Evolutionary conservation across 1,140 invertebrate species (phyloP).

Genomic region (Vollenhovia emeryi): DNA sequence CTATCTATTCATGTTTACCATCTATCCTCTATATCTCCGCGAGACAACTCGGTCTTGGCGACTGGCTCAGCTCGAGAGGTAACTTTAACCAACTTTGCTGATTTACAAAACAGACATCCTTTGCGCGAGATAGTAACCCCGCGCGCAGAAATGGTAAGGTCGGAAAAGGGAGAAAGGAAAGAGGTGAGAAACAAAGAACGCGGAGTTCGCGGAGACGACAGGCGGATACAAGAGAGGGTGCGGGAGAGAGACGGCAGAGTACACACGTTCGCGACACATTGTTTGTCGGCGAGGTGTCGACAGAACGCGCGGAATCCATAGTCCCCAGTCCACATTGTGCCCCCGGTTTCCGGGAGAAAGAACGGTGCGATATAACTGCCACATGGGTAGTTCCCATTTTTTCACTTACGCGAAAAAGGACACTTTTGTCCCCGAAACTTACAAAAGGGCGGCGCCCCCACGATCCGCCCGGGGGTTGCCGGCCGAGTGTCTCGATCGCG

Average conservation of each 20-base stretch:
- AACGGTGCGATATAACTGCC: constrained; percentile 12
- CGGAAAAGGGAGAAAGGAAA: constrained; percentile 52
- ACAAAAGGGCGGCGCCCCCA: constrained; percentile 59
- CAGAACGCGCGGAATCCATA: constrained; percentile 23
- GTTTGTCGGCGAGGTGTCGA: constrained; percentile 58
- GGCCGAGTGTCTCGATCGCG: constrained; percentile 16
- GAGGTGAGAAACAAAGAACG: constrained; percentile 63
- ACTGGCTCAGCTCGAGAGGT: constrained; percentile 39
- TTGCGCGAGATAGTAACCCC: constrained; percentile 34
- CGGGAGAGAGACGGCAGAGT: constrained; percentile 40
- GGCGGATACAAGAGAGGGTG: background rate
- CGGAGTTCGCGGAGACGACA: constrained; percentile 12
- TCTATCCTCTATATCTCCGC: constrained; percentile 20
- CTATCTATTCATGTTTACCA: constrained; percentile 31
- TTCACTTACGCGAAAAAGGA: constrained; percentile 63
- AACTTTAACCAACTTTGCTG: constrained; percentile 71
- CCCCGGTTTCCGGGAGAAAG: background rate
- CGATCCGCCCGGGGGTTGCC: background rate
- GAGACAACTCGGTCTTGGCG: constrained; percentile 9
- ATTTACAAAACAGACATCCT: constrained; percentile 69
- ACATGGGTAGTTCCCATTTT: constrained; percentile 32
- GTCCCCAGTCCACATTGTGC: background rate
- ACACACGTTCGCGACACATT: constrained; percentile 64
- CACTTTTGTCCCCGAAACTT: constrained; percentile 64
- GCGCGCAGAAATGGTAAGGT: background rate